phyloP scores from a whole-genome alignment of 92 coral and sea anemone species.

The Bergia puertoricense region DNA sequence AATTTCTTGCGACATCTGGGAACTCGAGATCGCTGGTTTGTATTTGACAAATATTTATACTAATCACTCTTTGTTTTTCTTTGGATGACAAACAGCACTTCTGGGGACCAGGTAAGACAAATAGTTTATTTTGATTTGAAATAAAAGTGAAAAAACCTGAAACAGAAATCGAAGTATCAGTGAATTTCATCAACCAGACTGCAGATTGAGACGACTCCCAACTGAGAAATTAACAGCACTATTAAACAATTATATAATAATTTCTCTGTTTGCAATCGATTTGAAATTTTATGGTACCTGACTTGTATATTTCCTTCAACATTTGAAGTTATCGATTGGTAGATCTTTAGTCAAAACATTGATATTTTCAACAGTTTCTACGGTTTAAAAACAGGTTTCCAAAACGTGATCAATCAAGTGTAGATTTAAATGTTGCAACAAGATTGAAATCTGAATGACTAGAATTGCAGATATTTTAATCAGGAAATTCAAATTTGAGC shows the following conservation, averaged over 20 bases:
- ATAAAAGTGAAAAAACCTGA: not conserved
- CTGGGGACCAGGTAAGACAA: conserved; percentile 96
- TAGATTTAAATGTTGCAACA: too few species aligned
- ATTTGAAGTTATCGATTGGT: too few species aligned
- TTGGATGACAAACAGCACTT: conserved; percentile 78
- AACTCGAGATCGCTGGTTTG: conserved; percentile 3
- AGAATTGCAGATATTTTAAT: not conserved
- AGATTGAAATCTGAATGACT: not conserved
- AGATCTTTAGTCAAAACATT: not conserved
- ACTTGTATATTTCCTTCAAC: not conserved
- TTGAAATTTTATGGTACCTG: not conserved
- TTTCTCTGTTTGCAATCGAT: not conserved
- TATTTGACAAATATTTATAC: conserved; percentile 4
- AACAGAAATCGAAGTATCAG: not conserved
- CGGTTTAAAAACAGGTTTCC: too few species aligned
- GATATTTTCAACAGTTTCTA: not conserved
- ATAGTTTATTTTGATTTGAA: not conserved
- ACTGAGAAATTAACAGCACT: not conserved
- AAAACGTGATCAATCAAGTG: not conserved
- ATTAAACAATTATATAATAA: too few species aligned
- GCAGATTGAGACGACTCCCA: not conserved
- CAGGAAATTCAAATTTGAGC: not conserved
- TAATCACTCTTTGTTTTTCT: conserved; percentile 37
- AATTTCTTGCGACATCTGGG: not conserved
- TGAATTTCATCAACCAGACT: not conserved